phyloP scores from a whole-genome alignment of 2,113 vertebrate genomes.

The Piaya cayana region DNA sequence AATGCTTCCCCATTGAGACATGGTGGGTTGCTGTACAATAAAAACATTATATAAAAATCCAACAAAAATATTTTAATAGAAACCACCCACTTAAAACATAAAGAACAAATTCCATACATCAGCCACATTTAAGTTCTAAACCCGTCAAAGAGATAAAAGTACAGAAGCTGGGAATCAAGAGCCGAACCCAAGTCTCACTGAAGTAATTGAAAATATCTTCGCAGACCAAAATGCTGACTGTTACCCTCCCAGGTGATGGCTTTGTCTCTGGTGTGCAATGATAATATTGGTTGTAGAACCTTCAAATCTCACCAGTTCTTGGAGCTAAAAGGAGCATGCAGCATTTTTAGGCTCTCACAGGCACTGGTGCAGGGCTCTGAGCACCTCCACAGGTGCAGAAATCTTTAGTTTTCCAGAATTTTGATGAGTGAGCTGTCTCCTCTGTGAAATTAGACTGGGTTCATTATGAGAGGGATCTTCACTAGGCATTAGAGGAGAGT shows the following conservation, averaged over 20 bases:
- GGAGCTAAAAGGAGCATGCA: background rate
- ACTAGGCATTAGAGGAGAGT: background rate
- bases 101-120: slow-evolving; percentile 63
- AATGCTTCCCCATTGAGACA: background rate
- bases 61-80: slow-evolving; percentile 14
- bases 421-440: background rate
- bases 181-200: background rate
- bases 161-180: slow-evolving; percentile 45
- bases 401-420: background rate
- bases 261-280: background rate
- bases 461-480: background rate
- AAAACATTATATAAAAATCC: background rate
- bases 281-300: background rate
- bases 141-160: slow-evolving; percentile 66
- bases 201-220: background rate
- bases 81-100: background rate
- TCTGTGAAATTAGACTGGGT: background rate
- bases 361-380: background rate
- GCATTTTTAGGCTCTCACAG: background rate
- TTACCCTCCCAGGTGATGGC: background rate
- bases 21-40: background rate
- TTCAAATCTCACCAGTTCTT: background rate
- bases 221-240: background rate
- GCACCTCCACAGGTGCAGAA: background rate
- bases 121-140: slow-evolving; percentile 67